Base-by-base conservation (phyloP, 2,888 invertebrate species). In the Ephialtes manifestator region DNA sequence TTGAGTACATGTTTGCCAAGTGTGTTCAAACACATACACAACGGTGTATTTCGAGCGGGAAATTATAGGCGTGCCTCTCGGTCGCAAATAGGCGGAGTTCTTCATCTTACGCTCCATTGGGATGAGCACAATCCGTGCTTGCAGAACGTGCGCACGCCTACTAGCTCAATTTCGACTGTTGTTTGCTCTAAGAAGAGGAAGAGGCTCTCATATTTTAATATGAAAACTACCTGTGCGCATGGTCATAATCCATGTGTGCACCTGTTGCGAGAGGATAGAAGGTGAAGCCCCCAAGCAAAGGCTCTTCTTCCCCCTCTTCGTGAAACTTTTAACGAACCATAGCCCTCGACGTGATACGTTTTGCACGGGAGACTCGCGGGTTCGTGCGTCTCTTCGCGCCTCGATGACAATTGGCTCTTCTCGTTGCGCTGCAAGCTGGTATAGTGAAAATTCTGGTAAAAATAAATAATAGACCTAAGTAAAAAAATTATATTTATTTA, bases 91-190 rank as follows among this genome's bases (percentile, higher is more conserved):
- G 93, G 93, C 93, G 93, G 92, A 91, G 93, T 81, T 79, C 78
- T 89, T 88, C 87, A 90, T 90, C 90, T 88, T 91, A 92, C 91
- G 93, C 92, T 89, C 93, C 92, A 93, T 93, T 93, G 93, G 87
- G 91, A 92, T 87, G 89, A 85, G 92, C 92, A 89, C 89, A 88
- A 87, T 89, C 91, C 92, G 93, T 93, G 90, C 88, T 89, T 87
- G 48, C 70, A 58, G 65, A 76, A 67, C 75, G 48, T 79, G 83
- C 71, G 83, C 75, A 92, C 92, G 91, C 92, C 92, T 90, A 70
- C 75, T 65, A 55, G 75, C 75, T 65, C 63, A 70, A 35, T 79
- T 70, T 65, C 48, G 72, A 28, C 63, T 74, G 84, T 71, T 75
- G 84, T 77, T 78, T 63, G 53, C 20, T 24, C 15, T 13, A 5